These are phyloP conservation scores for Zygaena filipendulae DNA, from an alignment of 2,888 invertebrate species.

Conservation along the genomic window DNA sequence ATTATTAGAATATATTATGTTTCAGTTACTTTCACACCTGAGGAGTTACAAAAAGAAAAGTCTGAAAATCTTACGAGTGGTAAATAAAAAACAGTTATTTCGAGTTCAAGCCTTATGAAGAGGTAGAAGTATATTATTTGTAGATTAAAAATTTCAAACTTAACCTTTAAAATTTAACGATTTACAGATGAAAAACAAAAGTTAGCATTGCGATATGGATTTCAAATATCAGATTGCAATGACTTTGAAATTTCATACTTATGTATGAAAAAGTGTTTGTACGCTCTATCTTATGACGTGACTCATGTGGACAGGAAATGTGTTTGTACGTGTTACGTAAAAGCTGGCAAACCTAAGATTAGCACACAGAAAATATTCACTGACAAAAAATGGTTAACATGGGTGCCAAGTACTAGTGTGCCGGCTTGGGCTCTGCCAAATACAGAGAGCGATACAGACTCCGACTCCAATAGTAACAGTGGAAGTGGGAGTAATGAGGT, in stretches of 20 bases:
- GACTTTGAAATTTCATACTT: constrained; percentile 31
- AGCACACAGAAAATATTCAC: constrained; percentile 5
- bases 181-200: too few relatives aligned
- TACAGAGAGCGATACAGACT: too few relatives aligned
- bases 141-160: too few relatives aligned
- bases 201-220: constrained; percentile 35
- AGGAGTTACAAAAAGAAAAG: too few relatives aligned
- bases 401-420: constrained; percentile 3
- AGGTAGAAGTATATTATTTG: too few relatives aligned
- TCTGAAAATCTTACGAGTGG: too few relatives aligned
- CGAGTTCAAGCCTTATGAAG: too few relatives aligned
- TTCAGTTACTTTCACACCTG: too few relatives aligned
- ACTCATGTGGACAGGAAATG: constrained; percentile 38
- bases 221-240: constrained; percentile 35
- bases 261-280: constrained; percentile 38
- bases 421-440: constrained; percentile 30
- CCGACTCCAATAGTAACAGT: neutral
- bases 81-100: too few relatives aligned
- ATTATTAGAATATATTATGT: too few relatives aligned
- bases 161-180: too few relatives aligned
- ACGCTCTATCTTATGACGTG: constrained; percentile 29
- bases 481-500: too few relatives aligned
- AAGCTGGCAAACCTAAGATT: constrained; percentile 25
- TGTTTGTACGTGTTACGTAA: constrained; percentile 32
- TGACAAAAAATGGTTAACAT: neutral